A percentile compares a stretch with the other conserved stretches of the same genome.
phyloP scores from a whole-genome alignment of 2,797 vertebrate genomes.

The Brotula barbata region DNA sequence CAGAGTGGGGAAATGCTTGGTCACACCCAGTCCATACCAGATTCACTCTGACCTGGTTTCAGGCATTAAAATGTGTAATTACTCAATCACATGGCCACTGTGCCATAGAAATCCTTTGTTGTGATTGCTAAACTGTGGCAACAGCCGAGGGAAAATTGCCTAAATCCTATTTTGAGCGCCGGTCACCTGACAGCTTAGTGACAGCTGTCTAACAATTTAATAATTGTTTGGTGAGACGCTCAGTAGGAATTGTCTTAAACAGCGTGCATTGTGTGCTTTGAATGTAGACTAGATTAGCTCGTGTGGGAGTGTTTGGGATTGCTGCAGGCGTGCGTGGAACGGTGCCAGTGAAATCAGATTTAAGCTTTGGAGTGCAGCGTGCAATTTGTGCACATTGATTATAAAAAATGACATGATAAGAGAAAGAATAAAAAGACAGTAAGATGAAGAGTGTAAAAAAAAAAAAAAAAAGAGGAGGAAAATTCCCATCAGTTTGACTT shows the following conservation, averaged over 20 bases:
- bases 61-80: conserved; percentile 49
- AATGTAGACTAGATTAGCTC: conserved; percentile 17
- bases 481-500: neutral
- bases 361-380: conserved; percentile 30
- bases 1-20: conserved; percentile 44
- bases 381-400: conserved; percentile 15
- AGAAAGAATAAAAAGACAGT: neutral
- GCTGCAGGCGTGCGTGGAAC: conserved; percentile 16
- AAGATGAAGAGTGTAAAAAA: neutral
- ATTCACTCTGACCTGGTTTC: conserved; percentile 64
- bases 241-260: conserved; percentile 38
- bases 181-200: conserved; percentile 51
- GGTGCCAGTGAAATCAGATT: conserved; percentile 16
- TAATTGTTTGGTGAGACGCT: conserved; percentile 43
- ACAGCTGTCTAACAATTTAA: conserved; percentile 50
- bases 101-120: conserved; percentile 53
- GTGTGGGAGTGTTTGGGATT: conserved; percentile 5
- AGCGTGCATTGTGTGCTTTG: conserved; percentile 8
- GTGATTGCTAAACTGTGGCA: conserved; percentile 53
- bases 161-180: conserved; percentile 51
- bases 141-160: conserved; percentile 55
- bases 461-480: neutral
- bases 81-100: conserved; percentile 41
- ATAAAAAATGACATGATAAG: neutral
- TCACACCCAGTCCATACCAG: conserved; percentile 33